Evolutionary conservation across 2,888 invertebrate species (phyloP), one percentile per base, ranked within the genome.

Genomic region (Agonopterix heracliana): DNA sequence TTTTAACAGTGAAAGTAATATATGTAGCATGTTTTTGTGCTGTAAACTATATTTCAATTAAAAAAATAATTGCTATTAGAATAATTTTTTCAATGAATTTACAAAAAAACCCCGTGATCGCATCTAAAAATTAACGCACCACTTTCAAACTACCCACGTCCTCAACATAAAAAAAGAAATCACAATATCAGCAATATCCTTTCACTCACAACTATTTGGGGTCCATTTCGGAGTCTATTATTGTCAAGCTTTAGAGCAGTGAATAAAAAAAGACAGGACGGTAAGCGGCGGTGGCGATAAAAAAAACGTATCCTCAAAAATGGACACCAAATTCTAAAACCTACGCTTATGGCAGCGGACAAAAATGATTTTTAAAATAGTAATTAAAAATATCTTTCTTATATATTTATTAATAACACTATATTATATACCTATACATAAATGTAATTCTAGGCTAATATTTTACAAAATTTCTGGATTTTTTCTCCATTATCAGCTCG

Each of bases 341-440:
- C 74, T 77, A 78, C 63, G 73, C 77, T 74, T 81, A 82, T 82
- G 83, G 82, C 84, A 83, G 82, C 80, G 71, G 75, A 68, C 74
- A 68, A 68, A 71, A 69, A 62, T 63, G 53, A 49, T 48, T 53
- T 60, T 68, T 65, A 64, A 64, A 71, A 66, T 71, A 59, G 71
- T 73, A 74, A 72, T 77, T 75, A 82, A 86, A 85, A 86, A 87
- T 85, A 85, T 87, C 78, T 78, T 78, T 72, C 64, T 70, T 66
- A 76, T 77, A 77, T 68, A 74, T 72, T 65, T 71, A 70, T 70
- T 59, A 68, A 72, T 63, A 66, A 68, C 56, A 63, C 74, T 74
- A 71, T 63, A 51, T 66, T 38, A 26, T 76, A 76, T 78, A 74
- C 75, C 69, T 72, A 72, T 68, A 70, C 63, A 71, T 67, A 62